A percentile compares a stretch with the other conserved stretches of the same genome.
These are phyloP conservation scores for Mionectes macconnelli DNA, from an alignment of 2,113 vertebrate species.

Conservation along the genomic window DNA sequence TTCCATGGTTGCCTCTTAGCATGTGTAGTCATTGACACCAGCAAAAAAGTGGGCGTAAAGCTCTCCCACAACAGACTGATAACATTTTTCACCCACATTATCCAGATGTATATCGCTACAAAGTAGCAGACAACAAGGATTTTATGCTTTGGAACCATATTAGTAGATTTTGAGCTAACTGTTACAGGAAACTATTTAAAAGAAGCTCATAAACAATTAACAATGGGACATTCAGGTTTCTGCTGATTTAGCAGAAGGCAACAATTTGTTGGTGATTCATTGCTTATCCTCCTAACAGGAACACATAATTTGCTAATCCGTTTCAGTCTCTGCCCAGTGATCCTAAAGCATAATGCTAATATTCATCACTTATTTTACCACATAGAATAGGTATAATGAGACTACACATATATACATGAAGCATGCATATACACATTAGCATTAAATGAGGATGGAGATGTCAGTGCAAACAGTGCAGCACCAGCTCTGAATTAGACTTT, in stretches of 20 bases:
- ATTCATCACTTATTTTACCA: background rate
- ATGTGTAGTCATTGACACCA: background rate
- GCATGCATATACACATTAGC: background rate
- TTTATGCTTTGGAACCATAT: conserved; percentile 12
- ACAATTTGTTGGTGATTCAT: background rate
- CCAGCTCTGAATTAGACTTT: background rate
- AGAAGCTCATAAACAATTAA: background rate
- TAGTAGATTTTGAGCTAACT: background rate
- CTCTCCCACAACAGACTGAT: background rate
- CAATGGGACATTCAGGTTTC: background rate
- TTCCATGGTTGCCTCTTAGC: background rate
- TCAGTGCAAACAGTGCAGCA: background rate
- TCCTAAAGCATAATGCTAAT: background rate
- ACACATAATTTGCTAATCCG: background rate
- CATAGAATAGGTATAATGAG: background rate
- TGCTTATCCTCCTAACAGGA: background rate
- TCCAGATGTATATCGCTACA: background rate
- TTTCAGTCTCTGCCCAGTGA: background rate
- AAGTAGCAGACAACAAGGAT: background rate
- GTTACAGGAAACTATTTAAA: background rate
- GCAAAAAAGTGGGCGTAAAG: background rate
- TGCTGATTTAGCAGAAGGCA: conserved; percentile 19
- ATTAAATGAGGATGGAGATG: background rate
- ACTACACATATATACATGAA: background rate
- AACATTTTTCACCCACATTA: background rate